These are phyloP conservation scores for Percopsis transmontana DNA, from an alignment of 2,113 vertebrate genomes.

Conservation along the genomic window DNA sequence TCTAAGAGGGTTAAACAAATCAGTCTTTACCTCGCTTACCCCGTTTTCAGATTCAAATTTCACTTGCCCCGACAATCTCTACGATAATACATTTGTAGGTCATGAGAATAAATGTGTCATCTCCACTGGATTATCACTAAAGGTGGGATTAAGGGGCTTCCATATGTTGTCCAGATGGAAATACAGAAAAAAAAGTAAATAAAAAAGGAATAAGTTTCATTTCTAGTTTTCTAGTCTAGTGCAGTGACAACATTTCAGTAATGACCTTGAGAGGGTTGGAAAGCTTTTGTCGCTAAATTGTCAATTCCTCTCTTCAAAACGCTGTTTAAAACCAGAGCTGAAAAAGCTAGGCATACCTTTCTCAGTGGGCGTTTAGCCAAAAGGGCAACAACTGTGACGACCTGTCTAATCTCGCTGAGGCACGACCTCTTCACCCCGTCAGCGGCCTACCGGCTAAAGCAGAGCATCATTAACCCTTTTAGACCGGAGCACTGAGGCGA, in stretches of 20 bases:
- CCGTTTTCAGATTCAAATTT: too few species aligned
- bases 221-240: too few species aligned
- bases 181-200: too few species aligned
- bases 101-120: too few species aligned
- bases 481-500: background rate
- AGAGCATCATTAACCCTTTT: constrained; percentile 41
- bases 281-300: background rate
- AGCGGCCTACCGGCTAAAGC: constrained; percentile 24
- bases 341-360: constrained; percentile 11
- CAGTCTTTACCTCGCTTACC: background rate
- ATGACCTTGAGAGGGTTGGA: too few species aligned
- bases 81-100: too few species aligned
- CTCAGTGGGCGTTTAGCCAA: constrained; percentile 30
- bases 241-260: too few species aligned
- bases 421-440: background rate
- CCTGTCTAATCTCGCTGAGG: constrained; percentile 16
- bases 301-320: background rate
- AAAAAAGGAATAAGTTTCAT: too few species aligned
- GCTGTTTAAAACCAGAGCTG: constrained; percentile 5
- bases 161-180: too few species aligned
- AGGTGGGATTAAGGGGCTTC: too few species aligned
- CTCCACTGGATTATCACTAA: too few species aligned
- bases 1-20: background rate
- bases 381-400: constrained; percentile 46
- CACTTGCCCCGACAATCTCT: too few species aligned